Evolutionary conservation across 1,140 invertebrate genomes (phyloP), one percentile per base, ranked within the genome.

Genomic region (Drosophila orena): DNA sequence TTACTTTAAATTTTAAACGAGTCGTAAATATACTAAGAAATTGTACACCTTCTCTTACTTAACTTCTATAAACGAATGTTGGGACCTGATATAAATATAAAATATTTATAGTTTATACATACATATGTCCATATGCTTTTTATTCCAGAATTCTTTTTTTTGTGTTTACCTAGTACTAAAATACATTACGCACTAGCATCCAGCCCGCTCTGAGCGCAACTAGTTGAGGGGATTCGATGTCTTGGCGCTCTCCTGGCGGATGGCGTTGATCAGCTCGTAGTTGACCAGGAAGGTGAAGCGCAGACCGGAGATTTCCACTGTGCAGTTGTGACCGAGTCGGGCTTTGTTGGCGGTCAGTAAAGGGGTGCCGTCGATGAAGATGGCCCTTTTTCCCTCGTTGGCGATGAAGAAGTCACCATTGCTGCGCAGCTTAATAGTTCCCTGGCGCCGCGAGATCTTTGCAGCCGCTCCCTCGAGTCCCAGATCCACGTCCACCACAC

Each of bases 391-490:
- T n/a, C 98, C 98, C 92, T 99, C 97, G 64, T 98, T 99, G 4
- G 96, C 96, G 59, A 99, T 94, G 80, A 97, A 97, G 92, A 99
- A 99, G 89, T 99, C 98, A 0, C 98, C 98, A 81, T 96, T 98
- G 91, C 97, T 97, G 60, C 97, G 93, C 49, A 99, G 93, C 54
- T 98, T 96, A 62, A 98, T 98, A 2, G 97, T 96, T 11, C 96
- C 97, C 93, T 98, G 97, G 64, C 96, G 93, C 40, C 97, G 93
- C 0, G 97, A 98, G 27, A 98, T 95, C 93, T 97, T 97, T 79
- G 95, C 95, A 0, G 96, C 95, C 27, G 97, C 95, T 1, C 98
- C 98, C 93, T 99, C 98, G 6, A 99, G 93, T 1, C 96, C 96
- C 20, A 99, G 93, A 93, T 99, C 98, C 15, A 99, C 97, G 93